Conservation (phyloP, 2,888 invertebrate genomes). For the Mayetiola destructor region DNA sequence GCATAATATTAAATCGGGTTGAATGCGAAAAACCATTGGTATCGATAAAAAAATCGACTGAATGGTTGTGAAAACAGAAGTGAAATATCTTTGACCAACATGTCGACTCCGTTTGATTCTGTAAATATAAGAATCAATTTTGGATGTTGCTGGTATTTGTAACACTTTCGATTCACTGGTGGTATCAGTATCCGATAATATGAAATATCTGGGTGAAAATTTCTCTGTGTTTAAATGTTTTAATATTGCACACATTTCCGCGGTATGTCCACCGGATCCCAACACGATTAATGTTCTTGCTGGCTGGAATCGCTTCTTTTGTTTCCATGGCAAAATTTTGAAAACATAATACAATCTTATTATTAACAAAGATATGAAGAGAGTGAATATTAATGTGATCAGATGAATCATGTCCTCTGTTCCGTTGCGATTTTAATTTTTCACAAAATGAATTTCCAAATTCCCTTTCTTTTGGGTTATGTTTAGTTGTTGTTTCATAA, state of each 20-base stretch:
- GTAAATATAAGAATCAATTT: slow-evolving; percentile 37
- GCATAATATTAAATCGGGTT: slow-evolving; percentile 71
- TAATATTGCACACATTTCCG: slow-evolving; percentile 74
- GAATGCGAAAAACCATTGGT: slow-evolving; percentile 50
- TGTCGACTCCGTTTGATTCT: slow-evolving; percentile 70
- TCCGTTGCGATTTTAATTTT: not conserved
- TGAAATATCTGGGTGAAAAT: slow-evolving; percentile 61
- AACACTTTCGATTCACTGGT: slow-evolving; percentile 58
- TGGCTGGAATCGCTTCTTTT: not conserved
- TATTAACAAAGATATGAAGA: not conserved
- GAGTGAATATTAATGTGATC: not conserved
- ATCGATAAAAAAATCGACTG: slow-evolving; percentile 52
- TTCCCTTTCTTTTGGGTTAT: not conserved
- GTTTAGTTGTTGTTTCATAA: not conserved
- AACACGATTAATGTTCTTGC: slow-evolving; percentile 26
- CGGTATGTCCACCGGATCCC: slow-evolving; percentile 55
- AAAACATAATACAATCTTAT: not conserved
- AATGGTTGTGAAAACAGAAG: slow-evolving; percentile 64
- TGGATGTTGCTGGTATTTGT: slow-evolving; percentile 29
- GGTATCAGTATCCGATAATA: slow-evolving; percentile 62
- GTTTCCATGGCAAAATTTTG: not conserved
- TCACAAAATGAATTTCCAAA: not conserved
- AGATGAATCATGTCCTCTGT: not conserved
- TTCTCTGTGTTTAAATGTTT: slow-evolving; percentile 44
- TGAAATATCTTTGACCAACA: slow-evolving; percentile 73